Evolutionary conservation across 2,888 invertebrate species (phyloP), one percentile per base, ranked within the genome.

Genomic region (Ditula angustiorana): DNA sequence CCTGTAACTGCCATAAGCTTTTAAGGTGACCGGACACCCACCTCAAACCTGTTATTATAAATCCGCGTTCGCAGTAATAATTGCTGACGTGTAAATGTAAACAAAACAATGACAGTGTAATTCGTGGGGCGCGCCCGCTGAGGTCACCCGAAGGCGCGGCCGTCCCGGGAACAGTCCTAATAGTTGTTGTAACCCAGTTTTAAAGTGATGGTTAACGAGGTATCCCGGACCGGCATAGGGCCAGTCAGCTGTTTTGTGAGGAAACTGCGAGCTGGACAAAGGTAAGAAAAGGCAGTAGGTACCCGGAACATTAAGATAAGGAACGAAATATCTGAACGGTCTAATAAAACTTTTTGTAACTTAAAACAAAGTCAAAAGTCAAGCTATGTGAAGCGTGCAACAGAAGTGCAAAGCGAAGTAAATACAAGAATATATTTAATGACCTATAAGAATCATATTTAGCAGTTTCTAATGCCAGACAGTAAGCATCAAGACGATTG

Each of bases 41-140:
- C 55, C 16, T 59, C 11, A 46, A 28, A 33, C 46, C 35, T 3
- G 53, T 52, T 28, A 61, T 44, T 53, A 49, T 33, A 55, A 67
- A 67, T 67, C 67, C 24, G 62, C 28, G 56, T 30, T 24, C 55
- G 37, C 44, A 24, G 70, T 70, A 80, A 79, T 83, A 85, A 83
- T 79, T 80, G 90, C 88, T 89, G 90, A 91, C 88, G 91, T 90
- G 90, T 90, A 90, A 91, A 90, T 90, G 87, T 89, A 90, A 90
- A 86, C 88, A 90, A 89, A 91, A 90, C 89, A 90, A 87, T 92
- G 92, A 92, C 85, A 91, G 76, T 89, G 87, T 88, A 88, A 90
- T 90, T 88, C 80, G 55, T 24, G 21, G 71, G 74, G 69, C 77
- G 74, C 82, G 53, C 70, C 67, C 77, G 78, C 78, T 83, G 86